A percentile compares a stretch with the other conserved stretches of the same genome.
Conservation (phyloP, 2,888 invertebrate genomes). For the Thera obeliscata region DNA sequence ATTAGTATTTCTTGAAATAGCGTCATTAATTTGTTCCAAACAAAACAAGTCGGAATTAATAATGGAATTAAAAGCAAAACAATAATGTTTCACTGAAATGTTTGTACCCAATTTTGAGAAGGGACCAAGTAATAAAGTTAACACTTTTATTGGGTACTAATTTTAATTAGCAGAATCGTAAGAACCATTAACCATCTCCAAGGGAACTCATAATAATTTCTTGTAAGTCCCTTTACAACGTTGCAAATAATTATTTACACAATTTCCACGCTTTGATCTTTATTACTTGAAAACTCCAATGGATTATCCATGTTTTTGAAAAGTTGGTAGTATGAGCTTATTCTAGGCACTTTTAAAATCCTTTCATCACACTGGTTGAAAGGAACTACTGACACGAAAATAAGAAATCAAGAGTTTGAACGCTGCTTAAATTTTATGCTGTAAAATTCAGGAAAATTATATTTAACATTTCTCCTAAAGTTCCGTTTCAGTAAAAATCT, state of each 20-base stretch:
- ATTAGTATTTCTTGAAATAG: too few species aligned
- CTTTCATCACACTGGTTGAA: too few species aligned
- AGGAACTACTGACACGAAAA: too few species aligned
- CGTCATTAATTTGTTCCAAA: neutral
- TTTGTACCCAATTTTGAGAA: constrained; percentile 21
- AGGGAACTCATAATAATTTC: constrained; percentile 37
- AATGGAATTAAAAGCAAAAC: constrained; percentile 10
- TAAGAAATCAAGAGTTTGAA: neutral
- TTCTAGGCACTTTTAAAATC: too few species aligned
- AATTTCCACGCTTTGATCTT: constrained; percentile 38
- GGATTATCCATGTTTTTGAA: neutral
- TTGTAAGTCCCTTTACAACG: constrained; percentile 31
- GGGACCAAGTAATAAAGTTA: constrained; percentile 23
- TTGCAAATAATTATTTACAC: constrained; percentile 37
- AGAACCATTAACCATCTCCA: constrained; percentile 32
- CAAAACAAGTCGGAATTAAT: neutral
- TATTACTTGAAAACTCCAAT: constrained; percentile 6
- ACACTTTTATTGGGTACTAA: constrained; percentile 26
- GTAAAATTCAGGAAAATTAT: constrained; percentile 7
- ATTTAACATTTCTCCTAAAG: neutral
- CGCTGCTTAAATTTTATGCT: neutral
- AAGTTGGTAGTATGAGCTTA: neutral
- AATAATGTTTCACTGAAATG: constrained; percentile 8
- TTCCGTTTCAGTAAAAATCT: constrained; percentile 9
- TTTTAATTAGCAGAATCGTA: constrained; percentile 25